Evolutionary conservation across 2,797 vertebrate genomes (phyloP).

Genomic region (Antrozous pallidus): DNA sequence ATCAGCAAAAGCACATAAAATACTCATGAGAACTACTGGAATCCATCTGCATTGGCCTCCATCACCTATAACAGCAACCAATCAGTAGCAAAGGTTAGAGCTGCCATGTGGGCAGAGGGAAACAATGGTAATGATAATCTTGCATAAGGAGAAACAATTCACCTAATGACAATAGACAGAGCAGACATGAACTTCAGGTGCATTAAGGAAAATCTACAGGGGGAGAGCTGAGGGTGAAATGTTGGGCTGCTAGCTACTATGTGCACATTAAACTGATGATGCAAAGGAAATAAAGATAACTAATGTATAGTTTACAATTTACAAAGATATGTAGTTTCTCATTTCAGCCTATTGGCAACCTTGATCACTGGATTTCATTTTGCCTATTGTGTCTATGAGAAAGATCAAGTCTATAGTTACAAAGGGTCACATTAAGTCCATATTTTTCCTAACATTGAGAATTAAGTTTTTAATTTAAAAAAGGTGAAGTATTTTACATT

Average conservation of each 20-base stretch:
- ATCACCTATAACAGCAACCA: slow-evolving; percentile 79
- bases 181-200: background rate
- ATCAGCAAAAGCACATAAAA: slow-evolving; percentile 86
- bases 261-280: background rate
- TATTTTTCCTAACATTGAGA: background rate
- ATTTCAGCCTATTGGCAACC: background rate
- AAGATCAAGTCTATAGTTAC: background rate
- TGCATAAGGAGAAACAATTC: slow-evolving; percentile 44
- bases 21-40: slow-evolving; percentile 84
- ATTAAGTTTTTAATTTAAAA: background rate
- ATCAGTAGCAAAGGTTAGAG: slow-evolving; percentile 74
- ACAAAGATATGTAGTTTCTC: background rate
- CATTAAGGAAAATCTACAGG: background rate
- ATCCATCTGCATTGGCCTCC: slow-evolving; percentile 82
- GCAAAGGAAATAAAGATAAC: background rate
- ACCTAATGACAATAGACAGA: background rate
- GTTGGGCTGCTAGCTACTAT: background rate
- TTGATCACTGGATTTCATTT: background rate
- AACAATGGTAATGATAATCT: slow-evolving; percentile 12
- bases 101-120: slow-evolving; percentile 33
- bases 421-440: background rate
- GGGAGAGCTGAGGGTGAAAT: background rate
- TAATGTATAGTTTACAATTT: background rate
- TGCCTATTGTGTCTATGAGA: background rate
- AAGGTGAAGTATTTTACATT: background rate